Evolutionary conservation across 2,888 invertebrate genomes (phyloP).

Genomic region (Sinodicranocentrus sp.): DNA sequence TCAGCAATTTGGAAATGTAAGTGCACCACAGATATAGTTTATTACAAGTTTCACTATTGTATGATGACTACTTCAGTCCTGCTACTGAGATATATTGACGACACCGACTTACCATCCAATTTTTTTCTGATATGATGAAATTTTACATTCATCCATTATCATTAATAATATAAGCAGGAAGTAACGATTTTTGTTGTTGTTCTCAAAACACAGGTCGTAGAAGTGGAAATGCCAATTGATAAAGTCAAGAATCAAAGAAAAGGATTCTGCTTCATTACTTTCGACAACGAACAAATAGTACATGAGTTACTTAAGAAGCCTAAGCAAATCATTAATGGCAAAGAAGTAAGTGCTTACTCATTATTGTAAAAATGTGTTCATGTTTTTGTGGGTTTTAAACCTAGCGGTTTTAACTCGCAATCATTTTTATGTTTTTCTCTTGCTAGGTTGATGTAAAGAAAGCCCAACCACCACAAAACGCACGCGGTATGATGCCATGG

Average conservation of each 20-base stretch:
- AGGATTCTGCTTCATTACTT: constrained; percentile 98
- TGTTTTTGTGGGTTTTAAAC: no score
- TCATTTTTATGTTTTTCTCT: constrained; percentile 62
- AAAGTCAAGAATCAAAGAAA: constrained; percentile 97
- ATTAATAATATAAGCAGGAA: no score
- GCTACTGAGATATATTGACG: constrained; percentile 74
- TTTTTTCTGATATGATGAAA: constrained; percentile 51
- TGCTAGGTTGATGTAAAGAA: constrained; percentile 76
- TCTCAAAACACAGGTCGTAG: constrained; percentile 85
- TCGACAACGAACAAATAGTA: constrained; percentile 96
- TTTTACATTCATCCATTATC: constrained; percentile 11
- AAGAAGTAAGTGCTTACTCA: constrained; percentile 85
- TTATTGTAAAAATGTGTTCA: no score
- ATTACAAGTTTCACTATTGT: neutral
- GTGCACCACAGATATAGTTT: constrained; percentile 78
- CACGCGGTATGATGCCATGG: constrained; percentile 75
- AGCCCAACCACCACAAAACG: constrained; percentile 76
- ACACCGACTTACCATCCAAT: constrained; percentile 73
- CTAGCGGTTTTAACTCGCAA: neutral
- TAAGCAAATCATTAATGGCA: constrained; percentile 94
- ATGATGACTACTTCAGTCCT: constrained; percentile 75
- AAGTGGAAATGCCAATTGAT: constrained; percentile 98
- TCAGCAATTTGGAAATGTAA: constrained; percentile 93
- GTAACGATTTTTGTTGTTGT: no score
- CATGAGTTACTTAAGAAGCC: constrained; percentile 94